Evolutionary conservation across 2,888 invertebrate genomes (phyloP).

Genomic region (Carcina quercana): DNA sequence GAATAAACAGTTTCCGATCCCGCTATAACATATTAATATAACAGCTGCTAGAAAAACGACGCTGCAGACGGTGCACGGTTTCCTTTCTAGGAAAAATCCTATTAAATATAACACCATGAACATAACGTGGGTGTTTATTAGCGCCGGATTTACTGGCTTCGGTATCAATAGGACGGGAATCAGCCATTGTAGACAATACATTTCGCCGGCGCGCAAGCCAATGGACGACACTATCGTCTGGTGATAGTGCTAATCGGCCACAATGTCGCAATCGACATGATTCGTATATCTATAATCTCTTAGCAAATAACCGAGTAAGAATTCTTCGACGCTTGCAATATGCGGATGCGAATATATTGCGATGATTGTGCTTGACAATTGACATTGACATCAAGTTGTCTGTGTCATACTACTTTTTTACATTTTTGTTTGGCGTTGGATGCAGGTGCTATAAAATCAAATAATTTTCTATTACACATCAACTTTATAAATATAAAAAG

Average conservation of each 20-base stretch:
- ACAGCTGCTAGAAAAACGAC: conserved; percentile 95
- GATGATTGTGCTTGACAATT: no score
- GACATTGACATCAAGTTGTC: no score
- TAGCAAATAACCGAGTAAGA: no score
- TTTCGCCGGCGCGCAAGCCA: conserved; percentile 45
- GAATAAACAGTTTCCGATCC: conserved; percentile 95
- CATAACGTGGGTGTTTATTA: conserved; percentile 97
- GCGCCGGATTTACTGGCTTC: conserved; percentile 96
- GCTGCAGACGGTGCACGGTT: conserved; percentile 97
- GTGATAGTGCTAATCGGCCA: conserved; percentile 24
- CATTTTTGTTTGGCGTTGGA: no score
- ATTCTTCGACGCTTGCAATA: no score
- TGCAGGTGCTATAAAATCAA: no score
- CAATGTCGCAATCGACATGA: conserved; percentile 46
- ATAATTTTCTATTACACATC: no score
- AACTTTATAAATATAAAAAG: no score
- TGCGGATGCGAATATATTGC: no score
- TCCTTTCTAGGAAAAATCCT: conserved; percentile 97
- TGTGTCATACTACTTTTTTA: no score
- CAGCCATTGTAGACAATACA: conserved; percentile 98
- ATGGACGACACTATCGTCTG: conserved; percentile 25
- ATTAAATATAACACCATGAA: conserved; percentile 97
- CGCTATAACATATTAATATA: conserved; percentile 96
- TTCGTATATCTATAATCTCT: conserved; percentile 36
- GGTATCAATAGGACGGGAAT: conserved; percentile 97